Base-by-base conservation (phyloP, 2,888 invertebrate species). In the Digitonthophagus gazella region DNA sequence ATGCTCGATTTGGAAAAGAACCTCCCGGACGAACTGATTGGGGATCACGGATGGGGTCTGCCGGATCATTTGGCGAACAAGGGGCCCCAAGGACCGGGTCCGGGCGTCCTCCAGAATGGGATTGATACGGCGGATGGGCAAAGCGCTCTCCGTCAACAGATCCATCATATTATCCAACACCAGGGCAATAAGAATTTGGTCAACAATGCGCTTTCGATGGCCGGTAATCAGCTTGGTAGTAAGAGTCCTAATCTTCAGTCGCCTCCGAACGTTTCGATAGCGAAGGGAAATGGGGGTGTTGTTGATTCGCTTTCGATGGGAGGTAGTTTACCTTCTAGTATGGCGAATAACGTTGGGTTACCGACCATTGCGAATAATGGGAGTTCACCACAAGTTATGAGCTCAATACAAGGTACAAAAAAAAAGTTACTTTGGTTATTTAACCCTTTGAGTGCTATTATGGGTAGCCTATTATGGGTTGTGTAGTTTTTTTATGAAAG, bases 1-100 rank as follows among this genome's bases (percentile, higher is more conserved):
- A 93, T 93, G 89, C 92, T 93, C 83, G 93, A 93, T 85, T 87
- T 96, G 83, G 96, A 96, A 84, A 94, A 95, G 84, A 93, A 95
- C 84, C 89, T 96, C 77, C 96, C 96, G 61, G 95, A 96, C 85
- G 96, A 96, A 84, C 86, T 96, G 75, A 92, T 95, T 83, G 87
- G 89, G 67, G 89, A 90, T 69, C 88, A 90, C 75, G 79, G 81
- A 58, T 93, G 93, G 93, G 89, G 90, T 71, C 82, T 87, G n/a
- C 72, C 74, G 28, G 91, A 92, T 80, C 88, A 88, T 71, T 80
- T 83, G 74, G 82, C 80, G 71, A 86, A 88, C 69, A 88, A 89
- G 72, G 93, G 92, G 82, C 92, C 93, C 73, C 91, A 93, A 19
- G 93, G 92, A 18, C 93, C 93, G 78, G 93, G 93, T 20, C 93